Evolutionary conservation across 2,888 invertebrate species (phyloP).

Genomic region (Sinodicranocentrus sp.): DNA sequence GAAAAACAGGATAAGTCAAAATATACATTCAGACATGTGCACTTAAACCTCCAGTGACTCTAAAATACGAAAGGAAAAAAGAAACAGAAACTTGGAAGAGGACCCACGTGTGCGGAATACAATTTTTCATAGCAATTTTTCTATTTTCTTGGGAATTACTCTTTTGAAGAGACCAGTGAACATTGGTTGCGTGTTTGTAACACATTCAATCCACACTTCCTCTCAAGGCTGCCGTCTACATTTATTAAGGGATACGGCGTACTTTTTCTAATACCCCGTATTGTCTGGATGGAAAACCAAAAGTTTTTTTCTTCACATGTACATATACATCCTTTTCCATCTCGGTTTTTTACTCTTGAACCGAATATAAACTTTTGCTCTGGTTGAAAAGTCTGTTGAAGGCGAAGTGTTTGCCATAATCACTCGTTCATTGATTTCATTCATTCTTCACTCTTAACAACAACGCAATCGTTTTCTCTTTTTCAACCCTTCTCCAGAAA

Average conservation of each 20-base stretch:
- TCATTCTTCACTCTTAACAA: constrained; percentile 25
- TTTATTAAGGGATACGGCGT: background rate
- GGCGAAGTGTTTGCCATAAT: constrained; percentile 26
- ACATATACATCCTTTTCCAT: background rate
- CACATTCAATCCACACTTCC: constrained; percentile 47
- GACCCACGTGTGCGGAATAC: constrained; percentile 25
- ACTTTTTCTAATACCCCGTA: background rate
- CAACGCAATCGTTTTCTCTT: constrained; percentile 32
- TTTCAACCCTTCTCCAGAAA: background rate
- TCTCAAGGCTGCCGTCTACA: background rate
- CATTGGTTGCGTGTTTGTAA: constrained; percentile 41
- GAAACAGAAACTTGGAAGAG: too few relatives aligned
- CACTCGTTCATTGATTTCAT: constrained; percentile 31
- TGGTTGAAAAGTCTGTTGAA: background rate
- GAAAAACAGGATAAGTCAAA: too few relatives aligned
- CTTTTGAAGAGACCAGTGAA: background rate
- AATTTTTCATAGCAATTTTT: constrained; percentile 63
- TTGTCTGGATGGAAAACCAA: background rate
- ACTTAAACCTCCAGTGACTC: too few relatives aligned
- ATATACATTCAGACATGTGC: too few relatives aligned
- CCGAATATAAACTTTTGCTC: constrained; percentile 3
- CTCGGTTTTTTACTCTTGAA: background rate
- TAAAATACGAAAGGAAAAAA: too few relatives aligned
- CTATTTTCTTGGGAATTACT: constrained; percentile 40
- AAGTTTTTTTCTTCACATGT: background rate